phyloP scores from a whole-genome alignment of 2,113 vertebrate species.

The Pseudorasbora parva region DNA sequence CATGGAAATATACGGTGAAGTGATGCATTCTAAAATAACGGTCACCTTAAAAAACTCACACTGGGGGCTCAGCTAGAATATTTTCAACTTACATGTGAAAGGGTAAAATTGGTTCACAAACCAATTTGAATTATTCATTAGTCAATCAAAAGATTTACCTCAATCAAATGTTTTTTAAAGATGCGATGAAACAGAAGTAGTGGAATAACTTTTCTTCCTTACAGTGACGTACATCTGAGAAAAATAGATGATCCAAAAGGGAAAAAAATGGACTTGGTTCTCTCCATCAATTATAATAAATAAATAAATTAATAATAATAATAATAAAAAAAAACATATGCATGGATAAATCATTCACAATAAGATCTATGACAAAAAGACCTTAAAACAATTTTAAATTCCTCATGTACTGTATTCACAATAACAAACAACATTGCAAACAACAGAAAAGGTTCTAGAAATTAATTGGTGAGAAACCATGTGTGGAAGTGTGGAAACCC shows the following conservation, averaged over 20 bases:
- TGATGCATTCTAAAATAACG: no score
- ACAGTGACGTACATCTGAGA: background rate
- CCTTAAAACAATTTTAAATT: background rate
- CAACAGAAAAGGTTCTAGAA: background rate
- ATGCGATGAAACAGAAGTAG: background rate
- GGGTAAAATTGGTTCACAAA: no score
- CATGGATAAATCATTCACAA: background rate
- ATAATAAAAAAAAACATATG: background rate
- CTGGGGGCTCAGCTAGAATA: no score
- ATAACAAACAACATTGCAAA: slow-evolving; percentile 5
- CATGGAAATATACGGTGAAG: no score
- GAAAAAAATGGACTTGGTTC: background rate
- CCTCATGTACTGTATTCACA: background rate
- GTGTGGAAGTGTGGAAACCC: background rate
- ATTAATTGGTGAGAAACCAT: background rate
- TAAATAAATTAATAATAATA: background rate
- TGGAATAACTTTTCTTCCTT: background rate
- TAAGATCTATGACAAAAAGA: background rate
- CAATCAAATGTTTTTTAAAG: background rate
- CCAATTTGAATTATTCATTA: no score
- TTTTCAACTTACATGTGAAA: no score
- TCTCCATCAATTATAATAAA: background rate
- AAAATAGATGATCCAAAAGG: background rate
- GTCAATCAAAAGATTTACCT: background rate
- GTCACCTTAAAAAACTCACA: no score